Base-by-base conservation (phyloP, 2,888 invertebrate species). In the Odontocolon sp. region DNA sequence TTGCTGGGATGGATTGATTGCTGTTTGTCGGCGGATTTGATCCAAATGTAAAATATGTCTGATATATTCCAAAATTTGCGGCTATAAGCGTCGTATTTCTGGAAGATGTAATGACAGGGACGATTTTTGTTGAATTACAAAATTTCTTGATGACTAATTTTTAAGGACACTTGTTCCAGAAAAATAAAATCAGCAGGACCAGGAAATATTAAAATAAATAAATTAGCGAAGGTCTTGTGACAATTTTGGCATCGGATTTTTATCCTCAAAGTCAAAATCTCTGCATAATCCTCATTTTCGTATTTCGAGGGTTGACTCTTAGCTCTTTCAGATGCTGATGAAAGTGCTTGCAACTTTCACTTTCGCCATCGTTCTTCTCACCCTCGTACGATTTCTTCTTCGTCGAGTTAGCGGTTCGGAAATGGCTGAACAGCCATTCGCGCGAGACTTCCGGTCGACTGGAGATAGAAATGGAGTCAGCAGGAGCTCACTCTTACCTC, bases 381-480 rank as follows among this genome's bases (percentile, higher is more conserved):
- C 66, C 77, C 67, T 81, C 76, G 80, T 80, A 82, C 73, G 82
- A 82, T 83, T 82, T 82, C 81, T 81, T 81, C 79, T 67, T 33
- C 68, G 40, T 8, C 61, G 33, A 64, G 64, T 21, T 61, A 56
- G 28, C 52, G 47, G 59, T 84, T 83, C 89, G 90, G 90, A 90
- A 90, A 90, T 90, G 89, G 89, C 85, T 89, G 89, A 89, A 86
- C 88, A 90, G 85, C 86, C 89, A 89, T 89, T 90, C 89, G 89
- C 82, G 77, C 87, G 87, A 89, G 87, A 89, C 87, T 89, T 89
- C 88, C 89, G 89, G 84, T 79, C 82, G 86, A 85, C 83, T 86
- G 86, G 83, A 87, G 86, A 85, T 82, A 86, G 88, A 89, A 89
- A 90, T 89, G 87, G 87, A 89, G 88, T 89, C 85, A 69, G 77